Conservation (phyloP, 2,797 vertebrate genomes). For the Vireo griseus region DNA sequence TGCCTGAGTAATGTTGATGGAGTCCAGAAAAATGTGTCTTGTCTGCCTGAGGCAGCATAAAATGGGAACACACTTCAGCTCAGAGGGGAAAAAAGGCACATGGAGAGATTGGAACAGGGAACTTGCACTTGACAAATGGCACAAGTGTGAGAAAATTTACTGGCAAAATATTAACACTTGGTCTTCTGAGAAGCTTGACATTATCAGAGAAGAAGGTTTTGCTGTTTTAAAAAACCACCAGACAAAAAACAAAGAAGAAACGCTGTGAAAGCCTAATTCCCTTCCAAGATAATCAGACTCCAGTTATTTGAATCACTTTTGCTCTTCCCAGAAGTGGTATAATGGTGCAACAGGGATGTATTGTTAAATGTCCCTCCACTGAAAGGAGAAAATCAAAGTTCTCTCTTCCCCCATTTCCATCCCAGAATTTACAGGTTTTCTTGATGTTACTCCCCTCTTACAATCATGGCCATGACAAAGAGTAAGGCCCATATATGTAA, state of each 20-base stretch:
- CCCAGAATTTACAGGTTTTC: neutral
- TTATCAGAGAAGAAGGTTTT: neutral
- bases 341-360: neutral
- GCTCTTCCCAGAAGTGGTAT: neutral
- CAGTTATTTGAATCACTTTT: neutral
- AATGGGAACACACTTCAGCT: neutral
- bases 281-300: neutral
- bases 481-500: neutral
- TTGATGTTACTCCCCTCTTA: neutral
- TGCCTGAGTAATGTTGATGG: neutral
- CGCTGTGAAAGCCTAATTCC: neutral
- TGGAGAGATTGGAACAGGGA: neutral
- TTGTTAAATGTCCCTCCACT: neutral
- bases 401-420: neutral
- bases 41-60: neutral
- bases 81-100: neutral
- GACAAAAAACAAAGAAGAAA: neutral
- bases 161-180: neutral
- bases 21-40: neutral
- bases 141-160: neutral
- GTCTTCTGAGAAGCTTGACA: neutral
- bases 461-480: neutral
- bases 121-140: neutral
- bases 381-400: neutral
- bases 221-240: neutral